A percentile compares a stretch with the other conserved stretches of the same genome.
Evolutionary conservation across 2,113 vertebrate species (phyloP).

Genomic region (Megaleporinus macrocephalus): DNA sequence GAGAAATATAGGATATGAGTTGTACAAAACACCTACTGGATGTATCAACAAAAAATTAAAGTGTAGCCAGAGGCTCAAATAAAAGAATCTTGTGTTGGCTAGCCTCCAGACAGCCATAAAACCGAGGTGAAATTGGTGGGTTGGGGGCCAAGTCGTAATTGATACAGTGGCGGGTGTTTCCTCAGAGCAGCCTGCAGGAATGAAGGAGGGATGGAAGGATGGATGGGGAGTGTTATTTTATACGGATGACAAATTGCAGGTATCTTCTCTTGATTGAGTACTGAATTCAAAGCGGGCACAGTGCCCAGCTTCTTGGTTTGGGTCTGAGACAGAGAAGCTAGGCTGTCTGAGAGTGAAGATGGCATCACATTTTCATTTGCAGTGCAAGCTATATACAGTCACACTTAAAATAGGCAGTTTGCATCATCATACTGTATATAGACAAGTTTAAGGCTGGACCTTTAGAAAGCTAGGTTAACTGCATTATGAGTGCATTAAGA

Average conservation of each 20-base stretch:
- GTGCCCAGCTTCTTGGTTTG: not conserved
- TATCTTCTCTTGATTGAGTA: constrained; percentile 72
- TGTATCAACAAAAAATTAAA: too few species aligned
- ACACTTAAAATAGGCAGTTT: too few species aligned
- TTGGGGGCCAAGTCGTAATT: constrained; percentile 29
- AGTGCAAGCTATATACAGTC: too few species aligned
- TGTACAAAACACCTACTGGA: too few species aligned
- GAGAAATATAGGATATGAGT: too few species aligned
- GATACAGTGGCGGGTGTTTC: constrained; percentile 27
- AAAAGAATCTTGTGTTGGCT: constrained; percentile 67
- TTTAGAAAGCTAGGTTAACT: too few species aligned
- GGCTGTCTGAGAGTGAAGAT: not conserved
- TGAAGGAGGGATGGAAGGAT: constrained; percentile 57
- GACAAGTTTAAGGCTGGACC: too few species aligned
- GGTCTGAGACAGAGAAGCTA: not conserved
- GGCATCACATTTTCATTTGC: too few species aligned
- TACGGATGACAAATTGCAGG: constrained; percentile 79
- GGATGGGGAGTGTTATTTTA: constrained; percentile 70
- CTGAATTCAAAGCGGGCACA: constrained; percentile 46
- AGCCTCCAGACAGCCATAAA: constrained; percentile 75
- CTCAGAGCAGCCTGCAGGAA: constrained; percentile 11
- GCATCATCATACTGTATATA: too few species aligned
- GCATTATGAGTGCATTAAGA: too few species aligned
- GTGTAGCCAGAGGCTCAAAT: too few species aligned
- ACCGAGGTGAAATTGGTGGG: constrained; percentile 53